phyloP scores from a whole-genome alignment of 23 tunicate species.

The Diplosoma virens region DNA sequence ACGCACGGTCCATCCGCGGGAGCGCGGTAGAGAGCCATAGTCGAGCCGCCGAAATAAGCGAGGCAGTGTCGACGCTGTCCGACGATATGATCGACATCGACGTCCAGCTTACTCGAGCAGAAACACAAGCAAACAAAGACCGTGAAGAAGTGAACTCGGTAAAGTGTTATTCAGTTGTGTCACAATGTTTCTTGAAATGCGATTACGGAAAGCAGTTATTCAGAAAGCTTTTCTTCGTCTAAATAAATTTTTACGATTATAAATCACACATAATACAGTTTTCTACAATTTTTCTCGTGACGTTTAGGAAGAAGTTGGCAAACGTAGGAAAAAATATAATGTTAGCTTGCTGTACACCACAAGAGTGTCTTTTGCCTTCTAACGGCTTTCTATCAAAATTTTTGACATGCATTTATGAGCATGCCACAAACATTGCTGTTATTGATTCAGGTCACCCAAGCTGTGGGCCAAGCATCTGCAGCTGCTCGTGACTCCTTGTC shows the following conservation, averaged over 20 bases:
- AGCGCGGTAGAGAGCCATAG: slow-evolving; percentile 48
- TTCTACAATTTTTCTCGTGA: no score
- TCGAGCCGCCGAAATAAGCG: slow-evolving; percentile 24
- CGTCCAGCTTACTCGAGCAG: slow-evolving; percentile 17
- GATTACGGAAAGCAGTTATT: no score
- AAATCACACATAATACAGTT: no score
- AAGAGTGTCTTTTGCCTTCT: no score
- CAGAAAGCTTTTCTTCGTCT: no score
- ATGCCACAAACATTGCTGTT: neutral
- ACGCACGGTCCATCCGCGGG: slow-evolving; percentile 38
- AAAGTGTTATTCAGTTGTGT: neutral
- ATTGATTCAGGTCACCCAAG: slow-evolving; percentile 34
- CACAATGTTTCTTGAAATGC: no score
- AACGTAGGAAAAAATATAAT: no score
- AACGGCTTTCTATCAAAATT: no score
- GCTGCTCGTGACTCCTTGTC: slow-evolving; percentile 32
- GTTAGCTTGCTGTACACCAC: no score
- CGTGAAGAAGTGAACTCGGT: neutral
- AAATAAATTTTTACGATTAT: no score
- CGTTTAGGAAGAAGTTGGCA: no score
- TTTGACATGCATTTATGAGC: no score
- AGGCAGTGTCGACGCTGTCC: slow-evolving; percentile 30
- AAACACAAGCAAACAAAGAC: neutral
- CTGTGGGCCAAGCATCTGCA: slow-evolving; percentile 32
- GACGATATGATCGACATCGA: slow-evolving; percentile 27